phyloP scores from a whole-genome alignment of 2,113 vertebrate genomes.

The Pseudorectes ferrugineus region DNA sequence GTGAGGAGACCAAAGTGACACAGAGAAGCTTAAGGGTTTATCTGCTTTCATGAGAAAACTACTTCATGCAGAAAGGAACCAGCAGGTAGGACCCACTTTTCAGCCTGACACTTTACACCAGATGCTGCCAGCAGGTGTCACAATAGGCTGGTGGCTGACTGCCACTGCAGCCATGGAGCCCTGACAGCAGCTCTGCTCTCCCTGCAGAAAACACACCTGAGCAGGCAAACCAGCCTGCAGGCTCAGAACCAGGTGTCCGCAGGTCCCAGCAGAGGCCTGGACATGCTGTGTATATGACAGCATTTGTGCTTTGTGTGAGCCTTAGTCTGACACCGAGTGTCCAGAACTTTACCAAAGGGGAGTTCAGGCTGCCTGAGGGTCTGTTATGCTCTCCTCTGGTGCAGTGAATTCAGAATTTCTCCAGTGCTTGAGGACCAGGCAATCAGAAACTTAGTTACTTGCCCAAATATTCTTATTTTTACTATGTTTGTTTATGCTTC shows the following conservation, averaged over 20 bases:
- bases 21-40: background rate
- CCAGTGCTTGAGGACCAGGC: background rate
- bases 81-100: background rate
- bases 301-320: background rate
- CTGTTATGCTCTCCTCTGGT: background rate
- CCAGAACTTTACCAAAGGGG: background rate
- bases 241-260: background rate
- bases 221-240: background rate
- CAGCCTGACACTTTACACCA: background rate
- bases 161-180: background rate
- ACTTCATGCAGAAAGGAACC: background rate
- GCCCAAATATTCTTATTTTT: background rate
- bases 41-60: background rate
- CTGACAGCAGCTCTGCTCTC: background rate
- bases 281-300: background rate
- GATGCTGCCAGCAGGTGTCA: background rate
- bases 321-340: background rate
- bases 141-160: rapidly evolving
- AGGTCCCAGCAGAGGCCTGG: background rate
- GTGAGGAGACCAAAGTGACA: background rate
- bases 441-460: background rate
- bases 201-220: background rate
- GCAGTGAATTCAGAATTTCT: background rate
- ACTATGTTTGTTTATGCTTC: background rate
- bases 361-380: background rate